Evolutionary conservation across 2,113 vertebrate genomes (phyloP), one percentile per base, ranked within the genome.

Genomic region (Elephantulus edwardii): DNA sequence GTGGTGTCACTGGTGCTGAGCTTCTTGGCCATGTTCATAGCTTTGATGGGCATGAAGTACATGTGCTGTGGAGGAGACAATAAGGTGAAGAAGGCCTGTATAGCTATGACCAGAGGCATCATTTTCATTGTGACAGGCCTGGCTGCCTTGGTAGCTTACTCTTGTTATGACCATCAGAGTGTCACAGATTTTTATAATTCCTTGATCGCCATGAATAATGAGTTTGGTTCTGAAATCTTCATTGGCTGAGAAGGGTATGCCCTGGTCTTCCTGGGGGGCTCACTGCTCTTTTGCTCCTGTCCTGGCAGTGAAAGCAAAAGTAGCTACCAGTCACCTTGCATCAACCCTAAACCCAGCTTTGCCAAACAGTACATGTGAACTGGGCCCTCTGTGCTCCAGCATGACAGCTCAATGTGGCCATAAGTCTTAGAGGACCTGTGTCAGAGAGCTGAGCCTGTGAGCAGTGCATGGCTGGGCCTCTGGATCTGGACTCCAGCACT

Each of bases 31-130:
- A 96, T 98, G 82, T 97, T 98, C 1, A 97, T 98, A 38, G 97
- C 98, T 90, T 97, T 97, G 5, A 98, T 98, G 96, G 99, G 99
- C 38, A 99, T 99, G 99, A 99, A 99, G 93, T 99, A 98, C 94
- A 99, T 98, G 35, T 98, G 97, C 66, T 99, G 98, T 11, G 98
- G 98, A 5, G 98, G 97, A 0, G 97, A 97, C 0, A 98, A 99
- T 93, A 98, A 98, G 81, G 96, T 96, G 26, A 97, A 97, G 91
- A 99, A 99, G 92, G 97, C 98, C 8, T 98, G 98, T 2, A 97
- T 98, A 3, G 98, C 99, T 90, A 98, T 98, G 98, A 96, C 96
- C 0, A 98, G 98, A 20, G 99, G 99, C 82, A 97, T 99, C 83
- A 79, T 98, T 83, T 97, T 98, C 54, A 96, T 99, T 0, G 95